Base-by-base conservation (phyloP, 2,113 vertebrate species). In the Xenopus borealis region DNA sequence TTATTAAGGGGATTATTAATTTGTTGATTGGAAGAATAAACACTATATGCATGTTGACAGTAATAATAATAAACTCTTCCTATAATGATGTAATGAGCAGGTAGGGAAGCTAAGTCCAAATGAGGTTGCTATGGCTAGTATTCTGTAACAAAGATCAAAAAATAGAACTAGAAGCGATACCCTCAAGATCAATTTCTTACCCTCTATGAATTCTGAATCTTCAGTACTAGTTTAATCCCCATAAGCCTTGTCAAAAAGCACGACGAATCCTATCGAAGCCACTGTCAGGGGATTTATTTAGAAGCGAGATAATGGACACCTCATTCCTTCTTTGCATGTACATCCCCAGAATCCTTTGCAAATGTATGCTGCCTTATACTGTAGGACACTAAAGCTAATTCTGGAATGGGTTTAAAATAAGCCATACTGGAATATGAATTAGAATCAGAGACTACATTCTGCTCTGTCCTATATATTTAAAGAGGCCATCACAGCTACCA, bases 401-500 rank as follows among this genome's bases (percentile, higher is more conserved):
- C 66, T 75, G 73, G 73, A 75, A 75, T 62, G 73, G 66, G 65
- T 62, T 75, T 75, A 75, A 75, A 75, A 75, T 75, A 75, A 75
- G 73, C 73, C 46, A 27, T 69, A 67, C 66, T 75, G 45, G 73
- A 75, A 75, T 75, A 75, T 75, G 68, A 75, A 75, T 75, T 63
- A 75, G 73, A 59, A 69, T 61, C 68, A 58, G 73, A 68, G 66
- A 62, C 73, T 69, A 69, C 68, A 69, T 75, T 75, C 73, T 62
- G 44, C 46, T 53, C 45, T 75, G 73, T 75, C 73, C 73, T 75
- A 75, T 58, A 75, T 75, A 75, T 75, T 75, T 66, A 75, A 75
- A 69, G 62, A 69, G 66, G 53, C 73, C 73, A n/a, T 50, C 58
- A 75, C 65, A 75, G 66, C 55, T 68, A 75, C 72, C 72, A 68